These are phyloP conservation scores for Rhagoletis pomonella DNA, from an alignment of 1,140 invertebrate genomes.

Conservation along the genomic window DNA sequence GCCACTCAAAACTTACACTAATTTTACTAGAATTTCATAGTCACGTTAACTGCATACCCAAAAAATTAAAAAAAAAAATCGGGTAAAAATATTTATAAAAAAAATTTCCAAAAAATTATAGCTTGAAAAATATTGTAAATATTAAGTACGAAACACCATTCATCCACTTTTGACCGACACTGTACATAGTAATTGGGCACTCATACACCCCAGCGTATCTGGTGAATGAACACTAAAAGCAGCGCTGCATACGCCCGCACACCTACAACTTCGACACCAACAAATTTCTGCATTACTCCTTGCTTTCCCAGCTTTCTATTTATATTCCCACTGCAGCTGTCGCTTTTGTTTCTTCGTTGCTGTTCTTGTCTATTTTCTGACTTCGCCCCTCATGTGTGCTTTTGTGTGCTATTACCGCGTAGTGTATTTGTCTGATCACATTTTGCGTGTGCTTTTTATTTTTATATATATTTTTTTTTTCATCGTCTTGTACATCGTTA, in stretches of 20 bases:
- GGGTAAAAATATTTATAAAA: too few relatives aligned
- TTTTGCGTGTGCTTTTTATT: not conserved
- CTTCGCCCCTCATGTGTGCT: not conserved
- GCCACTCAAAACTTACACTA: too few relatives aligned
- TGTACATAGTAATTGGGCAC: not conserved
- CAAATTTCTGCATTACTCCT: not conserved
- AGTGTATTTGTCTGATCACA: not conserved
- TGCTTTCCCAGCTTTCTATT: not conserved
- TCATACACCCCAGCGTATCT: not conserved
- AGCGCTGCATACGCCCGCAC: not conserved
- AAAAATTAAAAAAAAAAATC: too few relatives aligned
- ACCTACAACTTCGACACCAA: not conserved
- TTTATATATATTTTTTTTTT: not conserved
- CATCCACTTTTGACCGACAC: too few relatives aligned
- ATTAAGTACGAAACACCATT: too few relatives aligned
- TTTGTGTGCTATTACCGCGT: too few relatives aligned
- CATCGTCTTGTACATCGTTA: slow-evolving; percentile 1
- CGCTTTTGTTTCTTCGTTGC: not conserved
- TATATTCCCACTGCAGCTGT: slow-evolving; percentile 2
- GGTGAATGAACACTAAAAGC: too few relatives aligned
- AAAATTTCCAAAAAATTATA: too few relatives aligned
- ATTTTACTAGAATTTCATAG: too few relatives aligned
- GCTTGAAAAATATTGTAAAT: too few relatives aligned
- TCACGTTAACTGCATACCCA: too few relatives aligned
- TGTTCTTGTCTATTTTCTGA: slow-evolving; percentile 1